A percentile compares a stretch with the other conserved stretches of the same genome.
Evolutionary conservation across 2,888 invertebrate species (phyloP).

Genomic region (Meandrusa payeni): DNA sequence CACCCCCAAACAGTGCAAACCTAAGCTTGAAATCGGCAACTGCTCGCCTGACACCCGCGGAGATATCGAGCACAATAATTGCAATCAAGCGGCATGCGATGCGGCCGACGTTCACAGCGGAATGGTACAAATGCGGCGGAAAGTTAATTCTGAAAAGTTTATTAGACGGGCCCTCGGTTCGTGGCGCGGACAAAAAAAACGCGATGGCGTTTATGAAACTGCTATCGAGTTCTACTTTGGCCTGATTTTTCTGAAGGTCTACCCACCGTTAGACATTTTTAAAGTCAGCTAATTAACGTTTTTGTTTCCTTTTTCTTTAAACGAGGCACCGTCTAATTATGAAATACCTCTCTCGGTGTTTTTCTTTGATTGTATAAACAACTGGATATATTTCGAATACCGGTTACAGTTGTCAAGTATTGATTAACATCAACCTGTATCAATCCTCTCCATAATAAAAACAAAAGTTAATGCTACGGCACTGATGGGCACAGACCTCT

Average conservation of each 20-base stretch:
- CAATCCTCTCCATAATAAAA: too few relatives aligned
- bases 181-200: slow-evolving; percentile 31
- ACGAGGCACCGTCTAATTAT: slow-evolving; percentile 9
- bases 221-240: slow-evolving; percentile 31
- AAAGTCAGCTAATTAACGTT: slow-evolving; percentile 20
- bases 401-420: too few relatives aligned
- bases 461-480: too few relatives aligned
- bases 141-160: slow-evolving; percentile 46
- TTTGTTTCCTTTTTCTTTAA: slow-evolving; percentile 8
- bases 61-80: slow-evolving; percentile 52
- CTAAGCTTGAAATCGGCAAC: slow-evolving; percentile 28
- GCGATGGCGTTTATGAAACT: slow-evolving; percentile 34
- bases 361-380: neutral
- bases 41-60: slow-evolving; percentile 31
- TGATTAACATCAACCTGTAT: too few relatives aligned
- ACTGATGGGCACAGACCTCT: too few relatives aligned
- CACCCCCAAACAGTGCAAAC: slow-evolving; percentile 17
- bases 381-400: too few relatives aligned
- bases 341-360: neutral
- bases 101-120: slow-evolving; percentile 30
- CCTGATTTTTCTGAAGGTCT: slow-evolving; percentile 33
- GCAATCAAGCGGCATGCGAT: slow-evolving; percentile 51
- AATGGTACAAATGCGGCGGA: slow-evolving; percentile 32
- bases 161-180: slow-evolving; percentile 30
- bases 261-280: slow-evolving; percentile 24